Evolutionary conservation across 2,113 vertebrate genomes (phyloP).

Genomic region (Columba livia): DNA sequence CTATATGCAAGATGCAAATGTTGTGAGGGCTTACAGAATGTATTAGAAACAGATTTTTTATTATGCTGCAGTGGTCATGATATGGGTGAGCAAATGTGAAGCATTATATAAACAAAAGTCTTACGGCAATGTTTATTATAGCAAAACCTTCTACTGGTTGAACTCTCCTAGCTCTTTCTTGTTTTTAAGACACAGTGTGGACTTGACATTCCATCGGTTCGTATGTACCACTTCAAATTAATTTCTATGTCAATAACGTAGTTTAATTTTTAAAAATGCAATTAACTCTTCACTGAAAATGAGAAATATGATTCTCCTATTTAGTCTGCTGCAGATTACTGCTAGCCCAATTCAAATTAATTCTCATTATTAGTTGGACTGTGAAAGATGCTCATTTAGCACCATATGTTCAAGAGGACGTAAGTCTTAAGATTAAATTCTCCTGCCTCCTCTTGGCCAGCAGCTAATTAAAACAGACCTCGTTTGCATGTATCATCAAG

Average conservation of each 20-base stretch:
- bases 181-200: neutral
- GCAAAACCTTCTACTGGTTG: neutral
- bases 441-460: neutral
- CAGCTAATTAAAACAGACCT: neutral
- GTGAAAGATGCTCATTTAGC: neutral
- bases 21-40: neutral
- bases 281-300: neutral
- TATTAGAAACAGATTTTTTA: conserved; percentile 9
- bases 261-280: neutral
- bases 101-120: neutral
- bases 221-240: neutral
- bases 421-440: conserved; percentile 12
- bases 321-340: neutral
- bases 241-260: neutral
- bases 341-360: neutral
- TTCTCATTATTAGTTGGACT: neutral
- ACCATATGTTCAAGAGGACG: neutral
- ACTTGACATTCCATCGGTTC: neutral
- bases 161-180: neutral
- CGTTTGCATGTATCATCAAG: neutral
- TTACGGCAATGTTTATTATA: neutral
- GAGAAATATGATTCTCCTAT: neutral
- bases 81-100: neutral
- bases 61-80: neutral
- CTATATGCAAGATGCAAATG: neutral